Evolutionary conservation across 2,113 vertebrate genomes (phyloP).

Genomic region (Triplophysa siluroides): DNA sequence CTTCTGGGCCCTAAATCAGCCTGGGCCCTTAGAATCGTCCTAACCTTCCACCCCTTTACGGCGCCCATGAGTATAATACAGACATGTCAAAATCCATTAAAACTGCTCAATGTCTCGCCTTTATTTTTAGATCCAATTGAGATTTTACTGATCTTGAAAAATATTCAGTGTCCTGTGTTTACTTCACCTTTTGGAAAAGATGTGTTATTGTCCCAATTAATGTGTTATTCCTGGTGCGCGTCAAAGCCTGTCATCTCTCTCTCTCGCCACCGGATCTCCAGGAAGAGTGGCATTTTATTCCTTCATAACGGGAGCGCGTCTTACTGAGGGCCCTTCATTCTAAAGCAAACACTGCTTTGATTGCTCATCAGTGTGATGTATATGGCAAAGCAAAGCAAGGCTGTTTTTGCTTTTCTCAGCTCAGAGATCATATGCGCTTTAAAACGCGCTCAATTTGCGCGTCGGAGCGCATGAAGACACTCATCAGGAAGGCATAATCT

Average conservation of each 20-base stretch:
- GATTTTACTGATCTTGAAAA: constrained; percentile 99
- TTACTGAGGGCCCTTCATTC: constrained; percentile 70
- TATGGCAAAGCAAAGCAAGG: constrained; percentile 66
- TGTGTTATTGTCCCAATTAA: constrained; percentile 99
- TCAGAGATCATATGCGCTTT: constrained; percentile 70
- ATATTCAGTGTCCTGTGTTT: constrained; percentile 99
- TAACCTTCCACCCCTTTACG: too few relatives aligned
- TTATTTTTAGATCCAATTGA: constrained; percentile 99
- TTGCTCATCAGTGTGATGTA: constrained; percentile 75
- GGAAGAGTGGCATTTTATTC: constrained; percentile 82
- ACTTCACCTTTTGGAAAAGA: constrained; percentile 99
- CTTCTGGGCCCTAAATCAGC: too few relatives aligned
- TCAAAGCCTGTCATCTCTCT: constrained; percentile 93
- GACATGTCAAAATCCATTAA: constrained; percentile 99
- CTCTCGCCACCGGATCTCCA: constrained; percentile 64
- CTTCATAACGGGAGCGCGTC: constrained; percentile 73
- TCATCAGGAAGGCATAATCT: constrained; percentile 69
- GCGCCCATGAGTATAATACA: too few relatives aligned
- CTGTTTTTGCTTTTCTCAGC: constrained; percentile 58
- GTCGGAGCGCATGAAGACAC: constrained; percentile 59
- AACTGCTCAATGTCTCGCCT: constrained; percentile 99
- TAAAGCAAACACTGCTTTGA: constrained; percentile 72
- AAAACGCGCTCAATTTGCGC: constrained; percentile 72
- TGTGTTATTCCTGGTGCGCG: constrained; percentile 99
- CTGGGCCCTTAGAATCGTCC: too few relatives aligned